phyloP scores from a whole-genome alignment of 2,888 invertebrate species.

The Idaea biselata region DNA sequence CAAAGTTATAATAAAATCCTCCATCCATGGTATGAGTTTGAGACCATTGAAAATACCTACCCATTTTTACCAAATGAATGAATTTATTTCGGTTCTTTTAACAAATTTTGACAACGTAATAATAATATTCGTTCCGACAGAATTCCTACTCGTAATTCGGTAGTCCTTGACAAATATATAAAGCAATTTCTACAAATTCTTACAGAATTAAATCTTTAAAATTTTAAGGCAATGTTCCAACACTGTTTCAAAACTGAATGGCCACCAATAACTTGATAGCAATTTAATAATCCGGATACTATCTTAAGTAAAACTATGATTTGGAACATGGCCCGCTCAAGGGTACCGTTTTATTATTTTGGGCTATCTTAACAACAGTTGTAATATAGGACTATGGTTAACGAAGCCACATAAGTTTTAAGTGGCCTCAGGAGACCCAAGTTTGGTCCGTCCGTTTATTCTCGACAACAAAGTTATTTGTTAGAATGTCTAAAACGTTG shows the following conservation, averaged over 20 bases:
- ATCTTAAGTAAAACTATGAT: constrained; percentile 17
- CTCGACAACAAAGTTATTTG: constrained; percentile 72
- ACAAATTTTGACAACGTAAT: too few species aligned
- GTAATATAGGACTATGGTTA: constrained; percentile 64
- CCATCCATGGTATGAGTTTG: not conserved
- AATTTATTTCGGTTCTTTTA: too few species aligned
- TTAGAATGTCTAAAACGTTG: constrained; percentile 61
- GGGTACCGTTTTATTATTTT: constrained; percentile 46
- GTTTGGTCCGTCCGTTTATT: constrained; percentile 69
- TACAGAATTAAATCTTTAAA: not conserved
- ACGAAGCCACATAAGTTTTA: constrained; percentile 77
- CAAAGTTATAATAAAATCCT: not conserved
- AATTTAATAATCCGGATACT: constrained; percentile 10
- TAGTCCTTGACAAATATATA: not conserved
- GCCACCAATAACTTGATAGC: constrained; percentile 2
- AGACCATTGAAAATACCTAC: not conserved
- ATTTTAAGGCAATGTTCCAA: not conserved
- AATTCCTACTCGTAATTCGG: too few species aligned
- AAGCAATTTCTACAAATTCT: not conserved
- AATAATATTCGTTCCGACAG: too few species aligned
- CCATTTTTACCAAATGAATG: too few species aligned
- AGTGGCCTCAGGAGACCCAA: constrained; percentile 70
- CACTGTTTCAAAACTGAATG: not conserved
- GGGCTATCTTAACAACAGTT: constrained; percentile 53
- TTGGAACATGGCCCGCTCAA: constrained; percentile 17